Evolutionary conservation across 1,140 invertebrate species (phyloP).

Genomic region (Musca domestica): DNA sequence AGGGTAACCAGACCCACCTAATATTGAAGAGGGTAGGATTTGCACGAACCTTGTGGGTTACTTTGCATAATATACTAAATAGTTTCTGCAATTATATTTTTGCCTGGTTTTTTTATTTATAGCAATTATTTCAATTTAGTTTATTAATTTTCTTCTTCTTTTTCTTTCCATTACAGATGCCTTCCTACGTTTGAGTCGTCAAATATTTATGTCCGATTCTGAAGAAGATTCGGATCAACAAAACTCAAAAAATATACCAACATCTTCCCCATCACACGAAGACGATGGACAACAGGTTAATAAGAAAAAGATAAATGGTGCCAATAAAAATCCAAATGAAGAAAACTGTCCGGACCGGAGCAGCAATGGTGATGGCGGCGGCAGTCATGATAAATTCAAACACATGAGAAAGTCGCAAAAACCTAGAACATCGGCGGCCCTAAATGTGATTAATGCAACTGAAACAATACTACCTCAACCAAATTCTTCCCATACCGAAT

Average conservation of each 20-base stretch:
- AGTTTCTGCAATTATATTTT: too few relatives aligned
- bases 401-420: slow-evolving; percentile 6
- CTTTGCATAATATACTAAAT: too few relatives aligned
- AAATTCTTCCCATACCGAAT: background rate
- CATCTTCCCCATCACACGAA: background rate
- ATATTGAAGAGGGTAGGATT: too few relatives aligned
- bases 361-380: background rate
- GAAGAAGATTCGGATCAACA: slow-evolving; percentile 9
- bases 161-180: slow-evolving; percentile 8
- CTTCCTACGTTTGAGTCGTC: background rate
- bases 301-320: slow-evolving; percentile 10
- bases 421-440: slow-evolving; percentile 5
- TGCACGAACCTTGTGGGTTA: too few relatives aligned
- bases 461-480: slow-evolving; percentile 24
- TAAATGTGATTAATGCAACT: slow-evolving; percentile 1
- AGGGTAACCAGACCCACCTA: too few relatives aligned
- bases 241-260: too few relatives aligned
- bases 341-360: background rate
- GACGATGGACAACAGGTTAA: background rate
- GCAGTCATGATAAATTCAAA: slow-evolving; percentile 1
- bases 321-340: background rate
- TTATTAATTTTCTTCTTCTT: background rate
- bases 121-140: too few relatives aligned
- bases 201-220: slow-evolving; percentile 10
- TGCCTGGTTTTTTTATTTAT: too few relatives aligned